Evolutionary conservation across 2,888 invertebrate species (phyloP).

Genomic region (Biston betularia): DNA sequence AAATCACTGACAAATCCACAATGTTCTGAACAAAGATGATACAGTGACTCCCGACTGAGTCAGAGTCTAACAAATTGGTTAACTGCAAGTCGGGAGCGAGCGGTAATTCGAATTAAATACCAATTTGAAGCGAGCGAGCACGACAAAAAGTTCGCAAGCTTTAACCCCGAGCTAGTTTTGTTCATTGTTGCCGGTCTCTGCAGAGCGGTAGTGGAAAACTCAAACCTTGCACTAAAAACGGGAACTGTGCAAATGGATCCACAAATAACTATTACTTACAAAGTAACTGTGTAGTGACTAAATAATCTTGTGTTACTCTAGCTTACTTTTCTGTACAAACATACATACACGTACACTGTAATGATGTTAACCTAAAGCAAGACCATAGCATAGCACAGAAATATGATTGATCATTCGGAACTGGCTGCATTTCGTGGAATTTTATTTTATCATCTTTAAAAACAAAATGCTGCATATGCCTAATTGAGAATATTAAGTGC

Average conservation of each 20-base stretch:
- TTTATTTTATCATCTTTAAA: too few species aligned
- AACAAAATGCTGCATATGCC: too few species aligned
- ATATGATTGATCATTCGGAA: too few species aligned
- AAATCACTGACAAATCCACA: not conserved
- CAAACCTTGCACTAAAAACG: constrained; percentile 30
- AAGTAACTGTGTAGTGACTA: not conserved
- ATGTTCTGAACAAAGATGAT: constrained; percentile 9
- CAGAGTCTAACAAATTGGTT: constrained; percentile 43
- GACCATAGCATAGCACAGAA: too few species aligned
- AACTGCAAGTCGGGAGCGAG: constrained; percentile 43
- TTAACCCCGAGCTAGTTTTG: constrained; percentile 63
- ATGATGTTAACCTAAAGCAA: too few species aligned
- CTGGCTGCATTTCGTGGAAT: too few species aligned
- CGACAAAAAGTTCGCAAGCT: constrained; percentile 68
- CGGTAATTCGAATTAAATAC: constrained; percentile 58
- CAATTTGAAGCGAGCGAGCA: constrained; percentile 57
- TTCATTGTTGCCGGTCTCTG: constrained; percentile 55
- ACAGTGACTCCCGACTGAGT: constrained; percentile 21
- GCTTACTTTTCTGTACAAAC: not conserved
- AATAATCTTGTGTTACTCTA: not conserved
- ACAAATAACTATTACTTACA: constrained; percentile 3
- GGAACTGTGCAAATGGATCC: constrained; percentile 23
- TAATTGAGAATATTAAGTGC: too few species aligned
- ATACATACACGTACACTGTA: too few species aligned
- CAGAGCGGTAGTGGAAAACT: constrained; percentile 45